Evolutionary conservation across 2,888 invertebrate genomes (phyloP).

Genomic region (Yponomeuta sedellus): DNA sequence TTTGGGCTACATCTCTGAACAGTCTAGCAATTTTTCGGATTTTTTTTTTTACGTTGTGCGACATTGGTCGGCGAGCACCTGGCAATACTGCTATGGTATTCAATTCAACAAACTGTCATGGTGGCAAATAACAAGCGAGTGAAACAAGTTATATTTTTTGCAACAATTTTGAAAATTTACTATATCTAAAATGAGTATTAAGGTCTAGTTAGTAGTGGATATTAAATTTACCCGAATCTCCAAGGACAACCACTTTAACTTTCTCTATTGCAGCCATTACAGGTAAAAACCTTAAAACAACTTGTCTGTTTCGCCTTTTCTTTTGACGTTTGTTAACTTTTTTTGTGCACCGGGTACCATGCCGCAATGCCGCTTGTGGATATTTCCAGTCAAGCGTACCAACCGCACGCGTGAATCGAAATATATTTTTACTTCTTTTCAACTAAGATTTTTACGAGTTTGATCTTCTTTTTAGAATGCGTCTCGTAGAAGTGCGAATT

Average conservation of each 20-base stretch:
- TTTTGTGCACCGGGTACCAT: not conserved
- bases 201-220: slow-evolving; percentile 22
- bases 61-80: too few species aligned
- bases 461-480: too few species aligned
- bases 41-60: too few species aligned
- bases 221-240: slow-evolving; percentile 86
- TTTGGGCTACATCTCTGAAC: too few species aligned
- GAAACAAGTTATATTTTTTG: not conserved
- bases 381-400: too few species aligned
- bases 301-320: slow-evolving; percentile 35
- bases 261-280: slow-evolving; percentile 90
- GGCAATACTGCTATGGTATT: too few species aligned
- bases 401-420: too few species aligned
- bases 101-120: slow-evolving; percentile 45
- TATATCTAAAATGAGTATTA: slow-evolving; percentile 29
- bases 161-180: not conserved
- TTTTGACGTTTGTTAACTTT: slow-evolving; percentile 39
- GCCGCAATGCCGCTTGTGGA: not conserved
- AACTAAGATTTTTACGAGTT: too few species aligned
- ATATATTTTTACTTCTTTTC: too few species aligned
- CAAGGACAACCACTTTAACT: slow-evolving; percentile 93
- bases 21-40: too few species aligned
- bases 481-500: too few species aligned
- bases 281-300: slow-evolving; percentile 29
- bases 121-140: slow-evolving; percentile 35